A percentile compares a stretch with the other conserved stretches of the same genome.
These are phyloP conservation scores for Solen grandis DNA, from an alignment of 1,140 invertebrate genomes.

Conservation along the genomic window DNA sequence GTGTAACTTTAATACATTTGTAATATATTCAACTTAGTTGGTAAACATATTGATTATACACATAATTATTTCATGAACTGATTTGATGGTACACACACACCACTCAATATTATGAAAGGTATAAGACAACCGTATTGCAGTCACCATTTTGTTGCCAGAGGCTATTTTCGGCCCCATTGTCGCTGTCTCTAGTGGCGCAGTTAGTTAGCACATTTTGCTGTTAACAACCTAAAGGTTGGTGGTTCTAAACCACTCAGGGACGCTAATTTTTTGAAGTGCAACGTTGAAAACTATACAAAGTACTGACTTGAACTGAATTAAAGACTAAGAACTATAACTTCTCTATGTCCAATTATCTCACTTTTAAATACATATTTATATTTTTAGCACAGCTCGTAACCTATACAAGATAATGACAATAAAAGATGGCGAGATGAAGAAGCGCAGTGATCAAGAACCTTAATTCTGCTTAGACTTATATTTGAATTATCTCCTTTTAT, in stretches of 20 bases:
- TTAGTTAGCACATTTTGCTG: constrained; percentile 68
- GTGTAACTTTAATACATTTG: background rate
- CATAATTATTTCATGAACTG: background rate
- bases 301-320: no score
- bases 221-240: constrained; percentile 70
- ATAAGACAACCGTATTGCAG: background rate
- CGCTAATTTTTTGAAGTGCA: no score
- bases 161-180: background rate
- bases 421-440: no score
- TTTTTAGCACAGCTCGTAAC: no score
- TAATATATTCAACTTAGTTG: background rate
- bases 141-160: background rate
- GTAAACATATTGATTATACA: background rate
- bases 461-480: no score
- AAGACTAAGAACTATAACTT: no score
- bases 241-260: constrained; percentile 68
- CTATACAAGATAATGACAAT: no score
- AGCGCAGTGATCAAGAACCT: no score
- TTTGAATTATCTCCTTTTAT: no score
- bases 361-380: no score
- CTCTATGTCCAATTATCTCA: no score
- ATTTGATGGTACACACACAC: background rate
- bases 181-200: constrained; percentile 66
- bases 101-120: background rate
- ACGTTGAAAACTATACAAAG: no score